Evolutionary conservation across 2,113 vertebrate species (phyloP), one percentile per base, ranked within the genome.

Genomic region (Amphiprion percula): DNA sequence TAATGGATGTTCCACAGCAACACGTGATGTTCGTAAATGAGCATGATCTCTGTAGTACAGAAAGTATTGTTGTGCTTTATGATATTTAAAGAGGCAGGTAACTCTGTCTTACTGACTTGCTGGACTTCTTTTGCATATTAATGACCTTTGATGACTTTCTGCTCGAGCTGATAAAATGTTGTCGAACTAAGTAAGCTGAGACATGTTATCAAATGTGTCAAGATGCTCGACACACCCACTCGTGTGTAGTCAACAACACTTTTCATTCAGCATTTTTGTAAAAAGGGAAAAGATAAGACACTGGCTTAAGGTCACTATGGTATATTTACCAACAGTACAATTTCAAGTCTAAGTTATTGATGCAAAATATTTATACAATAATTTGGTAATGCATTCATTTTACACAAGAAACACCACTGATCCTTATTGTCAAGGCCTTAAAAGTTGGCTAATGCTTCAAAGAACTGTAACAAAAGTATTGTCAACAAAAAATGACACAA

Each of bases 121-220:
- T 46, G 12, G 10, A 0, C 41, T 50, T 11, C 52, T 68, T 82
- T 70, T 76, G 33, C 61, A 49, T 71, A 37, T 52, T 55, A 55
- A 26, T 68, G 64, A 33, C 28, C 33, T 49, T 62, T 72, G 17
- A 30, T 59, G 37, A 52, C 54, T 33, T 24, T 71, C 54, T 47
- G 10, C 26, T 55, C 17, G n/a, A 70, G 11, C 24, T 33, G 39
- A 47, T 69, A 60, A 70, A 62, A 60, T 61, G 49, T 37, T 23
- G 24, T 44, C 37, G 15, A 12, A 61, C 33, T 11, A 26, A 26
- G 41, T n/a, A 15, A 33, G 5, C 33, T 41, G 50, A 41, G 68
- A 68, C 52, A 41, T 55, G 68, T 77, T 82, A 77, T 77, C 74
- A 62, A 56, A 83, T 67, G 56, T 77, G 68, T 71, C 68, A 77